phyloP scores from a whole-genome alignment of 2,888 invertebrate genomes.

The Deilephila elpenor region DNA sequence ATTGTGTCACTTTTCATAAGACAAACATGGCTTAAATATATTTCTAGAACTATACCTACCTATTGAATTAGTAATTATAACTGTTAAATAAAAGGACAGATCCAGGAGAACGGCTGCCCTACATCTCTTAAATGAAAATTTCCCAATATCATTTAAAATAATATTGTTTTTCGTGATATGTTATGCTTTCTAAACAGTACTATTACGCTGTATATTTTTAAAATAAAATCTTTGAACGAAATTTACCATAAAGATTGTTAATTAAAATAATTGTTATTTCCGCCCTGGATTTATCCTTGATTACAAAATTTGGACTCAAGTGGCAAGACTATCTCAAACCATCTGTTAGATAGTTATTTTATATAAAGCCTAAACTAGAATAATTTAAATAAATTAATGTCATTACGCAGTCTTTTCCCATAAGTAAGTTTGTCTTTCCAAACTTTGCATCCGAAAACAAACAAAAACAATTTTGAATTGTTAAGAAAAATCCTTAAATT shows the following conservation, averaged over 20 bases:
- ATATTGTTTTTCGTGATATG: too few species aligned
- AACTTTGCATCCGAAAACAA: conserved; percentile 22
- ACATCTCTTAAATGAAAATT: too few species aligned
- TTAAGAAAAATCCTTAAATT: background rate
- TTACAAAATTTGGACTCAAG: background rate
- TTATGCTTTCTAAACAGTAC: too few species aligned
- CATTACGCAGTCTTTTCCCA: conserved; percentile 70
- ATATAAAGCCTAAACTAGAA: conserved; percentile 33
- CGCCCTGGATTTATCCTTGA: background rate
- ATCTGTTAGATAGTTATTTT: conserved; percentile 8
- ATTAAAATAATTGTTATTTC: background rate
- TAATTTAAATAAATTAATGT: conserved; percentile 46
- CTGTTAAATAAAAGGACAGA: background rate
- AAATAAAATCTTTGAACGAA: too few species aligned
- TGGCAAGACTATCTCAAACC: background rate
- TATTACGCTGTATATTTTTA: too few species aligned
- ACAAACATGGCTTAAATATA: background rate
- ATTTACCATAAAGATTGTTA: too few species aligned
- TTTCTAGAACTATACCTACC: background rate
- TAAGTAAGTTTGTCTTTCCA: conserved; percentile 59
- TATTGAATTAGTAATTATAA: background rate
- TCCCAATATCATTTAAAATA: too few species aligned
- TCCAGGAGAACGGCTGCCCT: background rate
- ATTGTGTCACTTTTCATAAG: conserved; percentile 17
- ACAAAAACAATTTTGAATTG: conserved; percentile 3